Conservation (phyloP, 2,888 invertebrate genomes). For the Dysmachus trigonus region DNA sequence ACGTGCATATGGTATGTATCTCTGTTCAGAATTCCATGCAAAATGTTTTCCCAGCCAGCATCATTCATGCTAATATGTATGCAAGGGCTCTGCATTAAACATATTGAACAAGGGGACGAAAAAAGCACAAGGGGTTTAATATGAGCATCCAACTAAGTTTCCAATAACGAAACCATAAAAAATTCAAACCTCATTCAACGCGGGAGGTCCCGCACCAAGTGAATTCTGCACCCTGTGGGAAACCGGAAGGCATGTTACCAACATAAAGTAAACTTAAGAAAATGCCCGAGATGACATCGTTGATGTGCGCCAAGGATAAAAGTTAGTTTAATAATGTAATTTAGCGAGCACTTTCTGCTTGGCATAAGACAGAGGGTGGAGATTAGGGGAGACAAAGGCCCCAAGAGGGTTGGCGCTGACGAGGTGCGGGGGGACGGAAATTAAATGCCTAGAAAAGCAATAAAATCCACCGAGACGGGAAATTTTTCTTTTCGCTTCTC, state of each 20-base stretch:
- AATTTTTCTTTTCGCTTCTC: not conserved
- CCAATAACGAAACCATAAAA: not conserved
- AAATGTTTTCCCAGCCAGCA: not conserved
- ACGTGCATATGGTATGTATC: not conserved
- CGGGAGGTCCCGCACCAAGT: not conserved
- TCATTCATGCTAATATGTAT: not conserved
- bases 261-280: conserved; percentile 11
- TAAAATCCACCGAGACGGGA: conserved; percentile 9
- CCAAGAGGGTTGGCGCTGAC: not conserved
- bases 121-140: not conserved
- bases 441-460: conserved; percentile 28
- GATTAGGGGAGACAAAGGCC: not conserved
- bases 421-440: not conserved
- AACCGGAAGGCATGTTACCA: not conserved
- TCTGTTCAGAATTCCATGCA: not conserved
- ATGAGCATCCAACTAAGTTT: not conserved
- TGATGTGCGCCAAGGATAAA: not conserved
- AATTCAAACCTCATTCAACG: not conserved
- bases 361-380: not conserved
- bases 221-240: not conserved
- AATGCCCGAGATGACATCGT: not conserved
- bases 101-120: not conserved
- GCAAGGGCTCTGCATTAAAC: not conserved
- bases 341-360: not conserved
- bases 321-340: conserved; percentile 1